Percentiles rank a stretch among this genome's conserved stretches.
These are phyloP conservation scores for Crossocerus cetratus DNA, from an alignment of 2,888 invertebrate genomes.

Conservation along the genomic window DNA sequence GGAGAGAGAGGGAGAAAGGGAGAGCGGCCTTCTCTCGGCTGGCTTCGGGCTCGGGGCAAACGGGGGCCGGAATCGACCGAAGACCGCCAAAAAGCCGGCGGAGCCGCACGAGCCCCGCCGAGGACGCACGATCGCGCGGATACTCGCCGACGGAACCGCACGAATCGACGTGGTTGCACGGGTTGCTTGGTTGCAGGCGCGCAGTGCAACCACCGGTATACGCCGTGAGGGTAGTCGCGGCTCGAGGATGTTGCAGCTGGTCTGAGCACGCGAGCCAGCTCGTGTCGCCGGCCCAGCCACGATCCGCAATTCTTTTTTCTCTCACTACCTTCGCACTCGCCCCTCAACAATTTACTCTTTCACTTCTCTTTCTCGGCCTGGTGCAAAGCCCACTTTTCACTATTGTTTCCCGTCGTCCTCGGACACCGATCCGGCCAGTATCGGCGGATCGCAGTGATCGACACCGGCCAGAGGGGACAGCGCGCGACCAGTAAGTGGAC, in stretches of 20 bases:
- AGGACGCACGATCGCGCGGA: conserved; percentile 17
- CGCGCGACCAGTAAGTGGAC: neutral
- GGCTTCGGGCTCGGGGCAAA: neutral
- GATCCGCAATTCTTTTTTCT: conserved; percentile 16
- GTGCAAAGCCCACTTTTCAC: neutral
- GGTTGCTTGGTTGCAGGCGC: conserved; percentile 55
- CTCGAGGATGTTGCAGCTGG: conserved; percentile 51
- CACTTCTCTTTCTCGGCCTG: neutral
- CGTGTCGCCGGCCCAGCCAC: conserved; percentile 41
- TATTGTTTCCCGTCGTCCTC: neutral
- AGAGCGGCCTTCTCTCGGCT: conserved; percentile 12
- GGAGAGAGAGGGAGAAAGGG: too few species aligned
- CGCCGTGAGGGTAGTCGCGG: conserved; percentile 49
- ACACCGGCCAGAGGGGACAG: neutral
- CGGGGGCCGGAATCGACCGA: conserved; percentile 28
- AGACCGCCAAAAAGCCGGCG: conserved; percentile 47
- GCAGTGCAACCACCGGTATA: conserved; percentile 59
- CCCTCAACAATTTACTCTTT: neutral
- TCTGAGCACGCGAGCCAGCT: conserved; percentile 55
- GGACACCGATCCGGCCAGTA: too few species aligned
- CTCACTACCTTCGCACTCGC: neutral
- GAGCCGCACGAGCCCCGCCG: conserved; percentile 35
- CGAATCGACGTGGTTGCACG: conserved; percentile 45
- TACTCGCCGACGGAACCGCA: conserved; percentile 27
- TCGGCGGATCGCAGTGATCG: neutral